phyloP scores from a whole-genome alignment of 2,797 vertebrate species.

The Gallirallus australis region DNA sequence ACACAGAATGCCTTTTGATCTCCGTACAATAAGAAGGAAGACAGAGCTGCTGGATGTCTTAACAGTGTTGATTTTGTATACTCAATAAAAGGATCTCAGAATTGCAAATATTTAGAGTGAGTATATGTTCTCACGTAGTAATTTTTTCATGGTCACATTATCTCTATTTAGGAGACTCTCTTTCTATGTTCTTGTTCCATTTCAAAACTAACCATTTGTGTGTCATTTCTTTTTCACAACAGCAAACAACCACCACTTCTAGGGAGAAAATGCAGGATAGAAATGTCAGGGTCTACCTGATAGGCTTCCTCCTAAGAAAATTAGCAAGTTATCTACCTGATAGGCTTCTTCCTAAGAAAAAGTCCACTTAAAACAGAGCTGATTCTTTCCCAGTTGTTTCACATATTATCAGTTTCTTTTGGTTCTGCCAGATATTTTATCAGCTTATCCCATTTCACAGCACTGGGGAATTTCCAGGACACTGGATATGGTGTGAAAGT shows the following conservation, averaged over 20 bases:
- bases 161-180: not conserved
- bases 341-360: not conserved
- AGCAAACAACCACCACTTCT: not conserved
- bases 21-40: slow-evolving; percentile 27
- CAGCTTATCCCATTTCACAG: rapidly evolving
- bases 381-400: not conserved
- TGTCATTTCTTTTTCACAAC: not conserved
- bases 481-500: not conserved
- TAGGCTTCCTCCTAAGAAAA: not conserved
- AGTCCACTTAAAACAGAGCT: not conserved
- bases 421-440: not conserved
- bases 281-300: not conserved
- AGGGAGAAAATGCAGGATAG: not conserved
- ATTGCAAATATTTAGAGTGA: slow-evolving; percentile 49
- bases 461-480: not conserved
- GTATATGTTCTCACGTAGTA: not conserved
- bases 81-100: slow-evolving; percentile 6
- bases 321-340: not conserved
- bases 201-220: not conserved
- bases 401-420: rapidly evolving
- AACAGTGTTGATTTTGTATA: slow-evolving; percentile 57
- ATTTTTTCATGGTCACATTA: not conserved
- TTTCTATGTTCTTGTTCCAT: not conserved
- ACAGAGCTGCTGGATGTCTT: slow-evolving; percentile 30
- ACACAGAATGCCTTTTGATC: slow-evolving; percentile 44